Conservation (phyloP, 2,797 vertebrate genomes). For the Pagetopsis macropterus region DNA sequence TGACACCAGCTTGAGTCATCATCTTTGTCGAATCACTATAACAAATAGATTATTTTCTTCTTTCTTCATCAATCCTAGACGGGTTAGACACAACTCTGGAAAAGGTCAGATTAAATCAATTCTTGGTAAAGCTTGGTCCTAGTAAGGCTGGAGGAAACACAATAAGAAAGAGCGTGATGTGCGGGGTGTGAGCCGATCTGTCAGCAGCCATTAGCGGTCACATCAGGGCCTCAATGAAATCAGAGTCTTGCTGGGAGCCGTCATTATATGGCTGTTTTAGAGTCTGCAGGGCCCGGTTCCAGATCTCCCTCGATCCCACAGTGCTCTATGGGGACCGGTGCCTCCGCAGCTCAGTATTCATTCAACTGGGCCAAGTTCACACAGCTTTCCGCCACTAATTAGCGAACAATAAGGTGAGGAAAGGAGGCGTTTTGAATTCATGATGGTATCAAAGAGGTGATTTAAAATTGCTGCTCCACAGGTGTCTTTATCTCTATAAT, state of each 20-base stretch:
- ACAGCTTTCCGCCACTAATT: conserved; percentile 70
- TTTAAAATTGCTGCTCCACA: conserved; percentile 56
- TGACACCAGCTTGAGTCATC: conserved; percentile 42
- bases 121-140: conserved; percentile 56
- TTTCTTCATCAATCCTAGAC: conserved; percentile 67
- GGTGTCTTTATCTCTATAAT: conserved; percentile 48
- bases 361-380: conserved; percentile 51
- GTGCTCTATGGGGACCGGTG: conserved; percentile 46
- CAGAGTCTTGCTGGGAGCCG: conserved; percentile 74
- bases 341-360: conserved; percentile 49
- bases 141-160: conserved; percentile 51
- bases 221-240: conserved; percentile 82
- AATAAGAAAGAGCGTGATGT: conserved; percentile 60
- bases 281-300: conserved; percentile 57
- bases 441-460: conserved; percentile 58
- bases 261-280: conserved; percentile 73
- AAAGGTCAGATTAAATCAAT: conserved; percentile 81
- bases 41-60: conserved; percentile 62
- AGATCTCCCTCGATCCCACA: conserved; percentile 50
- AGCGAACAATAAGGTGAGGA: conserved; percentile 65
- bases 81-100: conserved; percentile 69
- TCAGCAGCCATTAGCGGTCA: conserved; percentile 80
- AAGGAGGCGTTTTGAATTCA: conserved; percentile 61
- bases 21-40: conserved; percentile 55
- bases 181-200: conserved; percentile 68